These are phyloP conservation scores for Hypena proboscidalis DNA, from an alignment of 2,888 invertebrate species.

Conservation along the genomic window DNA sequence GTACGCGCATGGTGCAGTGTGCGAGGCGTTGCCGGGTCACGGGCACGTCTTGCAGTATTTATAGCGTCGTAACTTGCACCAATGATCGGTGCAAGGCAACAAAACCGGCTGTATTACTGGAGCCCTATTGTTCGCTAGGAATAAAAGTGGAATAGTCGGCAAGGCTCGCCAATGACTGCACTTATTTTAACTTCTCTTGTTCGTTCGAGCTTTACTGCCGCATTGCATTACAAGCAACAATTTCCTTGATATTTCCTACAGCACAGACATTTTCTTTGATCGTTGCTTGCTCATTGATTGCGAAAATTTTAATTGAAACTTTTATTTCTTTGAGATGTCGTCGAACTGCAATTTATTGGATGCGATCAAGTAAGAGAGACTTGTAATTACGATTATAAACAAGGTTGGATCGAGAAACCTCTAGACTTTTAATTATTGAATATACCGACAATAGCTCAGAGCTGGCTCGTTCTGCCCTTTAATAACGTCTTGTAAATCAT, in stretches of 20 bases:
- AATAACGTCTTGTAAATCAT: constrained; percentile 68
- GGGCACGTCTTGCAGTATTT: constrained; percentile 79
- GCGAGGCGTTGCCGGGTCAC: constrained; percentile 63
- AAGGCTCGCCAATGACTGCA: constrained; percentile 59
- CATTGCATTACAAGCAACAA: constrained; percentile 58
- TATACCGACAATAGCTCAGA: constrained; percentile 56
- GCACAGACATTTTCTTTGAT: constrained; percentile 36
- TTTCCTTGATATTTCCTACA: constrained; percentile 52
- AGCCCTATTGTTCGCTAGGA: constrained; percentile 78
- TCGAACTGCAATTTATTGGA: constrained; percentile 60
- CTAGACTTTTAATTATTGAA: constrained; percentile 74
- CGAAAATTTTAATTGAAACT: constrained; percentile 35
- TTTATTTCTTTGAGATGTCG: constrained; percentile 51
- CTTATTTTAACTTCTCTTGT: constrained; percentile 69
- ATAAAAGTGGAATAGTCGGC: constrained; percentile 70
- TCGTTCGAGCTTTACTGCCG: constrained; percentile 62
- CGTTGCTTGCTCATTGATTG: constrained; percentile 14
- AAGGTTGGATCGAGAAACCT: constrained; percentile 62
- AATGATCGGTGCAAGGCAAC: constrained; percentile 72
- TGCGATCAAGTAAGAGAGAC: constrained; percentile 48
- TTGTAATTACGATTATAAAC: constrained; percentile 71
- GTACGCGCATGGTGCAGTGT: constrained; percentile 35
- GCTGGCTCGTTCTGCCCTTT: constrained; percentile 61
- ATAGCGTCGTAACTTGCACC: constrained; percentile 80
- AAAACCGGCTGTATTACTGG: constrained; percentile 64